Evolutionary conservation across 2,888 invertebrate species (phyloP), one percentile per base, ranked within the genome.

Genomic region (Galerucella calmariensis): DNA sequence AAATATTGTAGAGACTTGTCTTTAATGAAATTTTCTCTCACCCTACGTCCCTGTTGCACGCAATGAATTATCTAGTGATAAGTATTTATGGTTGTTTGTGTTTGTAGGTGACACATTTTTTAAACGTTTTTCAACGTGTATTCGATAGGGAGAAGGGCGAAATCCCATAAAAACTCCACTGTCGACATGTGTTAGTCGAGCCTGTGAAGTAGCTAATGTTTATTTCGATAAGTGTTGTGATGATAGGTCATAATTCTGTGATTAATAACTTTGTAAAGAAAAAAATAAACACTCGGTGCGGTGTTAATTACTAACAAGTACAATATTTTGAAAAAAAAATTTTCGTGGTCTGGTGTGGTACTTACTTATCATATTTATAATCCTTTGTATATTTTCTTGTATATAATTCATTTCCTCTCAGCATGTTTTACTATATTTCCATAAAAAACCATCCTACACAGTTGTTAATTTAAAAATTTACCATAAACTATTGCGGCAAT

Each of bases 71-170:
- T 46, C 16, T 46, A 16, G 63, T 58, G 71, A 71, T 71, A 65
- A 65, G 69, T 46, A 75, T 75, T 75, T 75, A 75, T 75, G 72
- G 61, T 20, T 75, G 75, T 75, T 75, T 75, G 72, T 69, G 75
- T 72, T 67, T 27, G 72, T 48, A 53, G 69, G 68, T 72, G 75
- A 71, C 71, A 71, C 65, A 63, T 71, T 71, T 71, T 71, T 70
- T 53, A 63, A 70, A 61, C 9, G 24, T 44, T 70, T 70, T 61
- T 14, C 56, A 41, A 56, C 16, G 51, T 27, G 11, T 70, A 62
- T 12, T 51, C 41, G 56, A 51, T 35, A 53, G 65, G 61, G 69
- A 5, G 35, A 41, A 41, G 8, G 71, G 70, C 65, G 46, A 65
- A 71, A 71, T 65, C 16, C n/a, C 46, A 65, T 65, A 65, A 65